phyloP scores from a whole-genome alignment of 2,113 vertebrate species.

The Equus quagga region DNA sequence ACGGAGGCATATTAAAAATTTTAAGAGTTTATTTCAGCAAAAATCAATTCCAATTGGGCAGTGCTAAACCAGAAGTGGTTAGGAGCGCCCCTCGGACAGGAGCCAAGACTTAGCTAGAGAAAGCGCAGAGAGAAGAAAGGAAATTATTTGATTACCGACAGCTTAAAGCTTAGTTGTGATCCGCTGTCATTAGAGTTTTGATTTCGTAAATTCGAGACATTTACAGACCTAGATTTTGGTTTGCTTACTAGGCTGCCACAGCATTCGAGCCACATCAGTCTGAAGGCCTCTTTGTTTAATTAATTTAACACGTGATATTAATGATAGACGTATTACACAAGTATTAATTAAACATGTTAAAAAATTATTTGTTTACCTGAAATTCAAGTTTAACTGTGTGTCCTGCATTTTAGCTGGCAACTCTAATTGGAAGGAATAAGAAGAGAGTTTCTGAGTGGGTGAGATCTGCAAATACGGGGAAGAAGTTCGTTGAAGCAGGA shows the following conservation, averaged over 20 bases:
- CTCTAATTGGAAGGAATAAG: neutral
- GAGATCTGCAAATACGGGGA: neutral
- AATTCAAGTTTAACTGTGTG: neutral
- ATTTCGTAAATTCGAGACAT: neutral
- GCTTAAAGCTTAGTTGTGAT: neutral
- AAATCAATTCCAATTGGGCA: neutral
- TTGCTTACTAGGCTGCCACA: neutral
- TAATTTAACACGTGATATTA: neutral
- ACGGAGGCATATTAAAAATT: neutral
- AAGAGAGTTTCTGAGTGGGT: neutral
- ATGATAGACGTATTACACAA: neutral
- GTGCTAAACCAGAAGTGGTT: neutral
- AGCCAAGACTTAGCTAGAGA: neutral
- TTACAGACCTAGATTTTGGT: neutral
- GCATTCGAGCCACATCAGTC: neutral
- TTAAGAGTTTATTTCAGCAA: neutral
- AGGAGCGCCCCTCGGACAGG: neutral
- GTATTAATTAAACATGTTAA: neutral
- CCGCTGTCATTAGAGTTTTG: rapidly evolving
- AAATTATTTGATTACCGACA: neutral
- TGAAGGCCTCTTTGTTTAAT: neutral
- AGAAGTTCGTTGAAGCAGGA: neutral
- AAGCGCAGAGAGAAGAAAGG: neutral
- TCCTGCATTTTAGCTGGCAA: neutral
- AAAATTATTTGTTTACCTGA: neutral